Evolutionary conservation across 2,797 vertebrate genomes (phyloP), one percentile per base, ranked within the genome.

Genomic region (Enteromius afrohamiltoni): DNA sequence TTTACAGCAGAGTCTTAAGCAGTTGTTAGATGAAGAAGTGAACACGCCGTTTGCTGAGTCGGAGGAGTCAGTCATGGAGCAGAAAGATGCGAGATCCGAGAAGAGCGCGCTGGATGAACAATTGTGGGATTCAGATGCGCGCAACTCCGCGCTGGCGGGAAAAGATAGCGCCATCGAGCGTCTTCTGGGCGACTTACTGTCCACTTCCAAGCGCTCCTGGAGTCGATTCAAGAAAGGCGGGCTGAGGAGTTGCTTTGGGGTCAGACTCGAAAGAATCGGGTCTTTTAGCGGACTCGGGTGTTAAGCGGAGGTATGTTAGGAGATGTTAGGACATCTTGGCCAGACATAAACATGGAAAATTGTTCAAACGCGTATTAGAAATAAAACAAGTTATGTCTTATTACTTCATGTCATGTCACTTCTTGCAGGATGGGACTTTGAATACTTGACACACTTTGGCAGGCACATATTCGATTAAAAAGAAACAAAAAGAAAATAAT

Each of bases 271-370:
- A 79, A 88, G 94, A 83, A 95, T 95, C 82, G 95, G 95, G 4
- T 95, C 95, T 11, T 95, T 95, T 82, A 95, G 95, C 76, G 95
- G 95, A 10, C 90, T 95, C 82, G 95, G 95, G 26, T 95, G 95
- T 89, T 95, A 87, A 92, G 68, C 16, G 6, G n/a, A 86, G 75
- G 86, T 90, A 85, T 88, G 42, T 79, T 49, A 23, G 13, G 26
- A 23, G 31, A 65, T n/a, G 68, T n/a, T 6, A 17, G 10, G 3
- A 60, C 21, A 49, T 71, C 26, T 19, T 16, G 51, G 64, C 42
- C 62, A 60, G 19, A 75, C 37, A 19, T 40, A 60, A 40, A 58
- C 26, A 31, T 16, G 21, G 26, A 23, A 42, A 68, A n/a, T 34
- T 74, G 60, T 60, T 55, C 51, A 77, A 55, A 67, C n/a, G 75